These are phyloP conservation scores for Sebastes kiyomatsui DNA, from an alignment of 2,797 vertebrate species.

Conservation along the genomic window DNA sequence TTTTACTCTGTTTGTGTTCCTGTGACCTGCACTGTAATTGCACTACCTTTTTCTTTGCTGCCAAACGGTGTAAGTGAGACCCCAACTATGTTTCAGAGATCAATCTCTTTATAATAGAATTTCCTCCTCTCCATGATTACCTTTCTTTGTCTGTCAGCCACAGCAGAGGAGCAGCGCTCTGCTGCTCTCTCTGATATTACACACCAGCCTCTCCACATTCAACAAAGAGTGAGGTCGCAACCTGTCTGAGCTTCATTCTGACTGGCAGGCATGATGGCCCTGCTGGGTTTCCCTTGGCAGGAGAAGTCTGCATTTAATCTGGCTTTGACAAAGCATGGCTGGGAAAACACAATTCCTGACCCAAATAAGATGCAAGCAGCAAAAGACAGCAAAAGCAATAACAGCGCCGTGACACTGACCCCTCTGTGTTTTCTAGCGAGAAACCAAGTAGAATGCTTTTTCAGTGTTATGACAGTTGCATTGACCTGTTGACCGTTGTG, in stretches of 20 bases:
- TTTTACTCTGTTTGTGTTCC: constrained; percentile 24
- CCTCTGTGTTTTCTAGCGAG: background rate
- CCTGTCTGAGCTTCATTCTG: constrained; percentile 51
- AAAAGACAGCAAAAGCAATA: constrained; percentile 11
- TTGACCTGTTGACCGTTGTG: background rate
- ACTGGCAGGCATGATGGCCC: constrained; percentile 45
- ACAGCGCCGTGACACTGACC: constrained; percentile 15
- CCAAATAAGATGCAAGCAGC: background rate
- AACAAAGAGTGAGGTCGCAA: constrained; percentile 56
- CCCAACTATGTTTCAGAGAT: background rate
- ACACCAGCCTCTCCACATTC: constrained; percentile 28
- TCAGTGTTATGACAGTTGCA: constrained; percentile 1
- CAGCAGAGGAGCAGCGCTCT: constrained; percentile 19
- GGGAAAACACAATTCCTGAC: constrained; percentile 17
- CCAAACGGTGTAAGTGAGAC: background rate
- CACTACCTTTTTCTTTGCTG: background rate
- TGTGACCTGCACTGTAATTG: constrained; percentile 5
- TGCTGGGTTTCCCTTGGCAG: constrained; percentile 31
- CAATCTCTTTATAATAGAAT: constrained; percentile 8
- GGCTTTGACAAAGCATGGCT: constrained; percentile 42
- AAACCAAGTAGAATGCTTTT: background rate
- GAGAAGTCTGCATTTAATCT: constrained; percentile 41
- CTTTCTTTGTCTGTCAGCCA: background rate
- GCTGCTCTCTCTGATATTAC: constrained; percentile 28
- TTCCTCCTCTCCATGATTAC: constrained; percentile 6